Base-by-base conservation (phyloP, 2,113 vertebrate species). In the Rhabdomys dilectus region DNA sequence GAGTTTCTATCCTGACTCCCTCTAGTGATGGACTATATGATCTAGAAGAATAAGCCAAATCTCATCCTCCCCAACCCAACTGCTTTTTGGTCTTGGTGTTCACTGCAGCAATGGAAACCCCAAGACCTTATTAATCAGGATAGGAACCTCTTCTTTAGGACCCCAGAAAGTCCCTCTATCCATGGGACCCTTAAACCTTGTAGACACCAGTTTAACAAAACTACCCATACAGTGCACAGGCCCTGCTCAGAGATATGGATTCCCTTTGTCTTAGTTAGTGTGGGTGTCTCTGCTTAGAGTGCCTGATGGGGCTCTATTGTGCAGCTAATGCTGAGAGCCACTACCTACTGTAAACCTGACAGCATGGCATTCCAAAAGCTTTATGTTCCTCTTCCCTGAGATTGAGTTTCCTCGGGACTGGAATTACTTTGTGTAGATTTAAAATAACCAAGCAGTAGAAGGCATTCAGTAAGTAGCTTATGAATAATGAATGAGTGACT, bases 361-460 rank as follows among this genome's bases (percentile, higher is more conserved):
- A 87, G 77, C 34, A 80, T 62, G 21, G n/a, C n/a, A 1, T 51
- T 51, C 42, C 53, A 36, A 86, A 88, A 48, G 17, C 53, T 64
- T 96, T 78, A 22, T 95, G n/a, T 66, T 93, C 68, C 48, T 93
- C 62, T 64, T 90, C 29, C 19, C n/a, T 1, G 19, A 90, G 58
- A 62, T 82, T 88, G 80, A 73, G 17, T 89, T 91, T 86, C 51
- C 82, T 93, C 29, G 76, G 84, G 36, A 77, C 31, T 85, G 51
- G 11, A 94, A 92, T 88, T 88, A 75, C 58, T 88, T 95, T 92
- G 42, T 85, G 39, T 75, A 70, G 42, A 92, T 45, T 31, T 64
- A 66, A 93, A 86, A 89, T 34, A 1, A 1, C 51, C 76, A 95
- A 72, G 12, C 48, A 80, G 42, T 80, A 90, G 34, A 17, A 90